Evolutionary conservation across 2,888 invertebrate species (phyloP), one percentile per base, ranked within the genome.

Genomic region (Epistrophe grossulariae): DNA sequence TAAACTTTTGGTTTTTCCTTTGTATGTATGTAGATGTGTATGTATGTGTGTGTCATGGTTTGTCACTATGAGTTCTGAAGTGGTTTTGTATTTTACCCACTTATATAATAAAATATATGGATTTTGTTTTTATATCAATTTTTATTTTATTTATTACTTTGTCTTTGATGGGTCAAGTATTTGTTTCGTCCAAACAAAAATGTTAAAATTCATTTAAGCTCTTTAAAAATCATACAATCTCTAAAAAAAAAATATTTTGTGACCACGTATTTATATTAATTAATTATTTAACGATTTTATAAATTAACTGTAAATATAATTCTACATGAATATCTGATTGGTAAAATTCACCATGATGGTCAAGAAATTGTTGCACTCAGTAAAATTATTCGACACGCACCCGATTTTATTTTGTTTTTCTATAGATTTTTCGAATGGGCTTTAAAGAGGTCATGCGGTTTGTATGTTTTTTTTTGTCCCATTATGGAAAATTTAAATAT

Each of bases 81-180:
- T 79, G 79, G 83, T 64, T 74, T 88, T 74, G n/a, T n/a, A 70
- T 48, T 84, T 84, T 76, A 55, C 59, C 64, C 50, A 79, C 28
- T 84, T 73, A 8, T 48, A 74, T 62, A 13, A 24, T 24, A n/a
- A n/a, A n/a, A 13, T 24, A 57, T 38, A 38, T 38, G 11, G 40
- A 40, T 64, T 64, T 64, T 35, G 40, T 70, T 50, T 13, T 15
- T 15, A 4, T 15, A 4, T 13, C 35, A 24, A 62, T 64, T 35
- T 74, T 64, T 13, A 19, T 38, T 40, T 55, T 70, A 11, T 48
- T 45, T n/a, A 9, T 0, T 13, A 13, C 13, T 17, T 48, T 9
- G 4, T 10, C 17, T 10, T 48, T 9, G 1, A 17, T 35, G 35
- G 35, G 48, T 17, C 10, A 17, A 17, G 48, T 43, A 45, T 45